These are phyloP conservation scores for Candidula unifasciata DNA, from an alignment of 2,888 invertebrate species.

Conservation along the genomic window DNA sequence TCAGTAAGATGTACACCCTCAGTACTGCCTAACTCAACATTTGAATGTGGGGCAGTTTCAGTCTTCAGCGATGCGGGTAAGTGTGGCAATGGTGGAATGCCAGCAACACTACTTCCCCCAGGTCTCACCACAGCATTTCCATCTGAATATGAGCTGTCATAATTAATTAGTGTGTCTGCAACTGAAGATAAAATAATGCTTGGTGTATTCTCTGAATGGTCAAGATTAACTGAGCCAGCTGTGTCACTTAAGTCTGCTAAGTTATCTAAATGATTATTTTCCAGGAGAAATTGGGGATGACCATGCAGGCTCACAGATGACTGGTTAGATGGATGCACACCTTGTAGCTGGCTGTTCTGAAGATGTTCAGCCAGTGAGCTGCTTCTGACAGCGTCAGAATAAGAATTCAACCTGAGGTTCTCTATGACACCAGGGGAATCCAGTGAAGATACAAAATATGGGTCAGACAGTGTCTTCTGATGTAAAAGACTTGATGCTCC, in stretches of 20 bases:
- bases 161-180: background rate
- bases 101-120: background rate
- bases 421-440: conserved; percentile 31
- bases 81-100: background rate
- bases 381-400: conserved; percentile 31
- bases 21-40: conserved; percentile 12
- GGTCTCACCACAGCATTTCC: too few relatives aligned
- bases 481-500: conserved; percentile 30
- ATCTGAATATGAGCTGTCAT: too few relatives aligned
- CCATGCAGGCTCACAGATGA: background rate
- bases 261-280: background rate
- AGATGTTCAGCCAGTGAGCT: background rate
- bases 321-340: background rate
- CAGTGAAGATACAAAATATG: conserved; percentile 40
- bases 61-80: background rate
- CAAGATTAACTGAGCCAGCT: background rate
- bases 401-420: conserved; percentile 17
- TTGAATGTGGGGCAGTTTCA: conserved; percentile 5
- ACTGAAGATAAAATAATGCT: background rate
- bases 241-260: background rate
- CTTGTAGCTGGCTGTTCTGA: background rate
- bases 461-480: conserved; percentile 44
- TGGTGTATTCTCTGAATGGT: background rate
- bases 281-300: background rate
- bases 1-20: background rate